Conservation (phyloP, 2,888 invertebrate genomes). For the Ichneumoninae sp. region DNA sequence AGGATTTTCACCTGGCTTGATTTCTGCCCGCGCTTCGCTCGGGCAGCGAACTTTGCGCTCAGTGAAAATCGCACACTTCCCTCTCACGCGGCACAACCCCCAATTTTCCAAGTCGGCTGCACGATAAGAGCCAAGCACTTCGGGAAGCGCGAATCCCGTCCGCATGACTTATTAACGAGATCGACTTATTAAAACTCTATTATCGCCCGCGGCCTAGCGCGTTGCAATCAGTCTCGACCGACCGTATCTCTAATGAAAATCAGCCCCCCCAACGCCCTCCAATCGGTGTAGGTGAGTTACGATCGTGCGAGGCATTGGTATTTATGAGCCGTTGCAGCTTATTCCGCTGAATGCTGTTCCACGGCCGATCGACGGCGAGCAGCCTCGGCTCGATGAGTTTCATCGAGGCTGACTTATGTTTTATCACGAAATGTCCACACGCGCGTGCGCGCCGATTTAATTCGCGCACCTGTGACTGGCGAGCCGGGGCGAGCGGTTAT, state of each 20-base stretch:
- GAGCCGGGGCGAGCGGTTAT: slow-evolving; percentile 33
- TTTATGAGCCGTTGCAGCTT: slow-evolving; percentile 66
- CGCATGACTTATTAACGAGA: neutral
- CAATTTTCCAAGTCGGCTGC: neutral
- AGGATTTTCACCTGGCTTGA: too few species aligned
- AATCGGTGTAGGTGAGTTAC: slow-evolving; percentile 65
- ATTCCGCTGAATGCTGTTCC: neutral
- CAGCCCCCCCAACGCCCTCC: slow-evolving; percentile 52
- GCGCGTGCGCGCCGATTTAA: slow-evolving; percentile 51
- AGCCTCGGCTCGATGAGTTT: slow-evolving; percentile 9
- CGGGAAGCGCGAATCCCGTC: neutral
- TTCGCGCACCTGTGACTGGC: slow-evolving; percentile 49
- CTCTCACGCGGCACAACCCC: too few species aligned
- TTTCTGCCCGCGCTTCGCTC: too few species aligned
- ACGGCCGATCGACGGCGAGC: neutral
- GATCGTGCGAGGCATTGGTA: slow-evolving; percentile 58
- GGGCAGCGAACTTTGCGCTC: too few species aligned
- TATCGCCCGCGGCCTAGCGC: slow-evolving; percentile 62
- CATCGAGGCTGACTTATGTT: slow-evolving; percentile 36
- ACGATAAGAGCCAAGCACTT: neutral
- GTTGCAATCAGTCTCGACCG: slow-evolving; percentile 61
- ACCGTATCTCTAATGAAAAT: slow-evolving; percentile 77
- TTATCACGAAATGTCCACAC: slow-evolving; percentile 59
- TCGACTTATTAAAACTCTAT: slow-evolving; percentile 69
- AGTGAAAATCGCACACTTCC: too few species aligned